phyloP scores from a whole-genome alignment of 2,113 vertebrate genomes.

The Aplodontia rufa region DNA sequence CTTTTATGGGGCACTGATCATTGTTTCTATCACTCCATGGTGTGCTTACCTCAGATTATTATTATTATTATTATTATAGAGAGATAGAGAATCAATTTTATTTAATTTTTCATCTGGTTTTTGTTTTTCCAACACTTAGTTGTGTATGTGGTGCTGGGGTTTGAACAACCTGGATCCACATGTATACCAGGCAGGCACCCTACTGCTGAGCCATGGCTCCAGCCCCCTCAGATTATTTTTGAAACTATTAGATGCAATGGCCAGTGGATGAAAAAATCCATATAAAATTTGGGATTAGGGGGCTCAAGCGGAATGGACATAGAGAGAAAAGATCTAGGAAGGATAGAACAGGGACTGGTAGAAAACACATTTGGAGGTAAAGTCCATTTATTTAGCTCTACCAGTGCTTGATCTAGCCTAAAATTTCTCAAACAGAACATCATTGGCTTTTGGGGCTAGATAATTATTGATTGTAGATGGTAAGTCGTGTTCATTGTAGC shows the following conservation, averaged over 20 bases:
- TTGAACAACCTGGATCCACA: no score
- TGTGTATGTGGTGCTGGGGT: no score
- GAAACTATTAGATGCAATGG: not conserved
- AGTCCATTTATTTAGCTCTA: not conserved
- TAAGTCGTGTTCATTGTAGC: not conserved
- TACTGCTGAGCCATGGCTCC: no score
- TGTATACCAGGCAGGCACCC: no score
- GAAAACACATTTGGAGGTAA: not conserved
- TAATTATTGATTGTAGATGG: not conserved
- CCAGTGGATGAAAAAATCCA: not conserved
- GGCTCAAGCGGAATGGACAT: not conserved
- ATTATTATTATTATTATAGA: conserved; percentile 21
- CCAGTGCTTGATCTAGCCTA: not conserved
- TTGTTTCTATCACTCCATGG: not conserved
- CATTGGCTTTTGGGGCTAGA: not conserved
- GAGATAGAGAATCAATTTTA: no score
- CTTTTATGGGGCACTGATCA: not conserved
- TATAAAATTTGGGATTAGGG: not conserved
- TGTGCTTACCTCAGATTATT: not conserved
- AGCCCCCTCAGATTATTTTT: conserved; percentile 2
- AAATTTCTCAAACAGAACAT: not conserved
- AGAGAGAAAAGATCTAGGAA: not conserved
- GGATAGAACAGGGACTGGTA: not conserved
- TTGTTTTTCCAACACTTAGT: no score
- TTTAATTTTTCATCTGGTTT: no score